Evolutionary conservation across 2,797 vertebrate species (phyloP).

Genomic region (Premnoplex brunnescens): DNA sequence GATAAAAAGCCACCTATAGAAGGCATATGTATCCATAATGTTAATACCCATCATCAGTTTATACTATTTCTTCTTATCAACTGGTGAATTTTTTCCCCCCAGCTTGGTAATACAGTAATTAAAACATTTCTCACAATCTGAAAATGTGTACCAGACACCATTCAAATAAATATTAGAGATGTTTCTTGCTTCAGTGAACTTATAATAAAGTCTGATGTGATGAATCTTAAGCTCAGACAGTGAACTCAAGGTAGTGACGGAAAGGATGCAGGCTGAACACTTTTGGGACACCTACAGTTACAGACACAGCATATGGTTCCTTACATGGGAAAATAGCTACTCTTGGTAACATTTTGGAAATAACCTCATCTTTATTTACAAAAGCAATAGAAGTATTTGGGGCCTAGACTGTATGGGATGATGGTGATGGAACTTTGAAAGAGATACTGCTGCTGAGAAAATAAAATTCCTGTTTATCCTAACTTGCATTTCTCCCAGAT

Average conservation of each 20-base stretch:
- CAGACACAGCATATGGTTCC: neutral
- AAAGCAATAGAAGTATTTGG: neutral
- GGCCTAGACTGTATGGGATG: neutral
- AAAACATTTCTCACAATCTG: neutral
- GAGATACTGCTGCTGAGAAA: neutral
- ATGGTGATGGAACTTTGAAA: neutral
- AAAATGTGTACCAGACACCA: neutral
- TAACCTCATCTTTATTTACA: neutral
- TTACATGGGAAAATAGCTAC: neutral
- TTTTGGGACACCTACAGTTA: neutral
- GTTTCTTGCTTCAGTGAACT: neutral
- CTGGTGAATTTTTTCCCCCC: neutral
- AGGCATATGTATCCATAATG: neutral
- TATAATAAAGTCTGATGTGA: accelerated
- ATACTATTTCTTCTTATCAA: neutral
- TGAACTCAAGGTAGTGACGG: neutral
- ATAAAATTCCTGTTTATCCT: neutral
- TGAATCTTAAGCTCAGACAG: neutral
- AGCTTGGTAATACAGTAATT: neutral
- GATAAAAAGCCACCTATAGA: neutral
- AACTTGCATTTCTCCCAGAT: neutral
- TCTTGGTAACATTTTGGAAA: neutral
- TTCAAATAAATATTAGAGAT: neutral
- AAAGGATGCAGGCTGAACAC: neutral
- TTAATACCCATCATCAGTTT: neutral